Base-by-base conservation (phyloP, 2,113 vertebrate genomes). In the Sorex araneus region DNA sequence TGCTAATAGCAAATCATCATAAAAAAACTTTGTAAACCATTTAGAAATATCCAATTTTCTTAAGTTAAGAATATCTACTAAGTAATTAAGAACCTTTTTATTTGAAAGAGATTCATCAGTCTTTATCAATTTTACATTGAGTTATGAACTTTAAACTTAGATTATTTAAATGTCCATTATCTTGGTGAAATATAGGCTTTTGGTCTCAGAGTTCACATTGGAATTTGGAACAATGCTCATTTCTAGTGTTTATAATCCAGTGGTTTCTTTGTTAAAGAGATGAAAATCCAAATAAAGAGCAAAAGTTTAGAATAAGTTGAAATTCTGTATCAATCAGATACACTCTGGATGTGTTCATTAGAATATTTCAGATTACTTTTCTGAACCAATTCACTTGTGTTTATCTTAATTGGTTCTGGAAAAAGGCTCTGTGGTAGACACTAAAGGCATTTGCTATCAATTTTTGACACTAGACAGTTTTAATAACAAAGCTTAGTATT, bases 71-170 rank as follows among this genome's bases (percentile, higher is more conserved):
- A n/a, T 19, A 64, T 71, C 66, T 66, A 73, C 40, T 21, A 23
- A 84, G 47, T 6, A 19, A 12, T 16, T 64, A 73, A 88, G 78
- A 70, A 16, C 0, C 2, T 18, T 40, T 16, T 27, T 91, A 30
- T 67, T 92, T 90, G 85, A 2, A 18, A 54, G 27, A n/a, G 34
- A 77, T 34, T n/a, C 7, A 30, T 64, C 19, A 78, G n/a, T 86
- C 23, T 84, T 82, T 84, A 36, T 57, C 64, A 83, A 57, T 74
- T 89, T 92, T 64, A 43, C 92, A 40, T 45, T 83, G 50, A 81
- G 11, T 25, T 2, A n/a, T 92, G 19, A 83, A 66, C 71, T 90
- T 89, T 70, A 90, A 91, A 74, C 13, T 23, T 87, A n/a, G 75
- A 57, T 70, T 54, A 81, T 54, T 89, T 80, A 94, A 80, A 36